Conservation (phyloP, 2,888 invertebrate species). For the Pheosia tremula region DNA sequence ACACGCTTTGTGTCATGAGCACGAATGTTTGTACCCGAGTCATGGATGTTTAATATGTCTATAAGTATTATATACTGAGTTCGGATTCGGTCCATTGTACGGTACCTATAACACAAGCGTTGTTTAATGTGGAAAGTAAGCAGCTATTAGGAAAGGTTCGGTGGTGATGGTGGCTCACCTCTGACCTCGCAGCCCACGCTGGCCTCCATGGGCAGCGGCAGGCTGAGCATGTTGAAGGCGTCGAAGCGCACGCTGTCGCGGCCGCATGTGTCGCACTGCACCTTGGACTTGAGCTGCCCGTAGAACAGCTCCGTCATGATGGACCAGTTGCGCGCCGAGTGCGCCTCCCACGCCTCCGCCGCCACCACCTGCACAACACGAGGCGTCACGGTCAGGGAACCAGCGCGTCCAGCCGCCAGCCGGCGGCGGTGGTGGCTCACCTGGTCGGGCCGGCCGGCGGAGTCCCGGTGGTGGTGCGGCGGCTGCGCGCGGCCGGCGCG, state of each 20-base stretch:
- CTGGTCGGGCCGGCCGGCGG: conserved; percentile 85
- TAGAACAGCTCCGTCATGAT: conserved; percentile 96
- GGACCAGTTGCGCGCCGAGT: conserved; percentile 92
- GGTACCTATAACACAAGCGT: no score
- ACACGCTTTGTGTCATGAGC: no score
- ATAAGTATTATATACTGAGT: no score
- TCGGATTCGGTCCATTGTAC: no score
- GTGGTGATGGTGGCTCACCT: no score
- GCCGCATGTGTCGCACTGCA: conserved; percentile 92
- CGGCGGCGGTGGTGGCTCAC: conserved; percentile 36
- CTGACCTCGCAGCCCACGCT: conserved; percentile 90
- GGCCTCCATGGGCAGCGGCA: conserved; percentile 96
- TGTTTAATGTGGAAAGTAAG: no score
- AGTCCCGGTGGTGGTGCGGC: conserved; percentile 10
- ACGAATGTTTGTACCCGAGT: no score
- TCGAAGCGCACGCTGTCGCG: conserved; percentile 95
- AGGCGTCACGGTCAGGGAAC: no score
- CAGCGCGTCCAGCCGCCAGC: not conserved
- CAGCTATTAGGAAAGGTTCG: no score
- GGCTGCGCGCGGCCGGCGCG: conserved; percentile 84
- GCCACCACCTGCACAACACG: conserved; percentile 76
- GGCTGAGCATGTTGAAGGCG: conserved; percentile 94
- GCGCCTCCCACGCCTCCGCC: conserved; percentile 93
- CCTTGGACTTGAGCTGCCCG: conserved; percentile 95
- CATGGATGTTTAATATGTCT: no score